A percentile compares a stretch with the other conserved stretches of the same genome.
phyloP scores from a whole-genome alignment of 2,113 vertebrate species.

The Corythoichthys haematopterus region DNA sequence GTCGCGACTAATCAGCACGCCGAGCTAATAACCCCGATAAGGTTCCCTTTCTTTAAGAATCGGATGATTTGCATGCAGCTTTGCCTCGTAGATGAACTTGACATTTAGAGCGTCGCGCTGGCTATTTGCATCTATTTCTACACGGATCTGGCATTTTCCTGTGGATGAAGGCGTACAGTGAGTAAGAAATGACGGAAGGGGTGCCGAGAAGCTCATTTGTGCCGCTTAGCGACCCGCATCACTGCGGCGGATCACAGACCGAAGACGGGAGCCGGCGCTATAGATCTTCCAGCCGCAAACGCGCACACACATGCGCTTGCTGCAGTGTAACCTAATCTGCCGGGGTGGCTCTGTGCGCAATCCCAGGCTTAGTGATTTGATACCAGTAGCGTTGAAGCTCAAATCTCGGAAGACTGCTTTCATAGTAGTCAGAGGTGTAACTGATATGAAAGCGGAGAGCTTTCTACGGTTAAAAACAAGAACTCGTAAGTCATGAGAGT shows the following conservation, averaged over 20 bases:
- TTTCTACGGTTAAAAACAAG: slow-evolving; percentile 9
- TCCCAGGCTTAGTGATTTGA: slow-evolving; percentile 47
- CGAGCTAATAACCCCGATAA: neutral
- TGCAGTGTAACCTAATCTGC: slow-evolving; percentile 55
- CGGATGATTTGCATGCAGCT: neutral
- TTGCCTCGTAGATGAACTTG: neutral
- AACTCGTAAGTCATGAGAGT: neutral
- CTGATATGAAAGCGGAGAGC: neutral
- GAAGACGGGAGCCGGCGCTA: slow-evolving; percentile 18
- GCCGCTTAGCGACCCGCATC: slow-evolving; percentile 31
- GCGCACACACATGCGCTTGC: slow-evolving; percentile 15
- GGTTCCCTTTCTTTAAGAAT: neutral
- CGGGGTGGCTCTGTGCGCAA: slow-evolving; percentile 34
- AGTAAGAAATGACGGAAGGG: neutral
- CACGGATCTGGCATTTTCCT: neutral
- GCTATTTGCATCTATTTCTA: neutral
- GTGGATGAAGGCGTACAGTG: neutral
- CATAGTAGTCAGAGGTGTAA: neutral
- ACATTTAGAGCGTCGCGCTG: neutral
- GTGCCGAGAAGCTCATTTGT: slow-evolving; percentile 37
- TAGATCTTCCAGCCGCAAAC: slow-evolving; percentile 29
- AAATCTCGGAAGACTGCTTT: slow-evolving; percentile 10
- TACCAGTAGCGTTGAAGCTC: slow-evolving; percentile 38
- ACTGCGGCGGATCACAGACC: slow-evolving; percentile 30
- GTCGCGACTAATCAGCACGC: slow-evolving; percentile 1